These are phyloP conservation scores for Ariopsis seemanni DNA, from an alignment of 2,113 vertebrate genomes.

Conservation along the genomic window DNA sequence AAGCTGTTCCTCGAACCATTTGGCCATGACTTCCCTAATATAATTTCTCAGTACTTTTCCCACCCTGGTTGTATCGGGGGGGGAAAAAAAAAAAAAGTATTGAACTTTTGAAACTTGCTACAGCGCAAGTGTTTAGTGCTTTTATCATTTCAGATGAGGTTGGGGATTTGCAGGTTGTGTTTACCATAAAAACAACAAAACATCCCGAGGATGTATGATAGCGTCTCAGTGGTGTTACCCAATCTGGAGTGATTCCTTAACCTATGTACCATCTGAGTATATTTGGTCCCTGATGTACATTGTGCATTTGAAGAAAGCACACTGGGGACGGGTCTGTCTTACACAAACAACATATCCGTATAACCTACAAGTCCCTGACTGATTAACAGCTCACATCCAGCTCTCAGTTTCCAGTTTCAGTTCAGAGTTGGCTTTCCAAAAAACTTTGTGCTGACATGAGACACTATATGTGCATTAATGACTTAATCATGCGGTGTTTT, in stretches of 20 bases:
- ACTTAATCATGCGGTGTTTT: neutral
- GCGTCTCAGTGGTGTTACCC: constrained; percentile 1
- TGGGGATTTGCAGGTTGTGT: neutral
- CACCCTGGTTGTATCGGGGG: neutral
- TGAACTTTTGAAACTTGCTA: neutral
- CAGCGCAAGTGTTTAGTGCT: neutral
- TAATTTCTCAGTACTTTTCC: neutral
- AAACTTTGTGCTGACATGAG: neutral
- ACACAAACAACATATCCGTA: constrained; percentile 23
- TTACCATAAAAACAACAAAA: constrained; percentile 17
- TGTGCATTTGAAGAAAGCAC: constrained; percentile 6
- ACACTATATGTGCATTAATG: neutral
- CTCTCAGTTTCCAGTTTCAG: neutral
- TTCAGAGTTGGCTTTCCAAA: neutral
- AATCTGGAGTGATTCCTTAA: neutral
- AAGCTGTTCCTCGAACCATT: too few relatives aligned
- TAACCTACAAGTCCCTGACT: neutral
- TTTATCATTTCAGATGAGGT: neutral
- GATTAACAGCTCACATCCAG: neutral
- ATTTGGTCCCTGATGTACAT: constrained; percentile 18
- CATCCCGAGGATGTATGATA: neutral
- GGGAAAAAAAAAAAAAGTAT: neutral
- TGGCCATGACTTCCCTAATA: too few relatives aligned
- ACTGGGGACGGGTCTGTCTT: neutral
- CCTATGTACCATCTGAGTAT: neutral